Evolutionary conservation across 2,888 invertebrate species (phyloP).

Genomic region (Xanthia togata): DNA sequence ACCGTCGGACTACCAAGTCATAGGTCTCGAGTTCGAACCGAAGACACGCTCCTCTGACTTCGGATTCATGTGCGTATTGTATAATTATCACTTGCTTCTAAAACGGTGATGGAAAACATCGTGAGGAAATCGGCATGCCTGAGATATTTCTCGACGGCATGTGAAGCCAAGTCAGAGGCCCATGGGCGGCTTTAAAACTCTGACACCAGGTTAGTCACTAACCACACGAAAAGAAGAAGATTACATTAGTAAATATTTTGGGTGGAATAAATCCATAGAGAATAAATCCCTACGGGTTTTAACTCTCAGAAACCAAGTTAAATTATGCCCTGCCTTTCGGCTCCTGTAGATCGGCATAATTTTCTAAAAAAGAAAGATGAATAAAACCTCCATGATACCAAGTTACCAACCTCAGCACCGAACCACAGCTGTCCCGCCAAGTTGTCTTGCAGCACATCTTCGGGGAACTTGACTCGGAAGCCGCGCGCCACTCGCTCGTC

Average conservation of each 20-base stretch:
- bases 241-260: not conserved
- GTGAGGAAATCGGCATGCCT: too few species aligned
- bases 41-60: too few species aligned
- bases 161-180: too few species aligned
- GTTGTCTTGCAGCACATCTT: constrained; percentile 99
- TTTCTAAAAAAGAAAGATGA: not conserved
- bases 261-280: not conserved
- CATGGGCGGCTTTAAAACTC: too few species aligned
- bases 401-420: constrained; percentile 95
- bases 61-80: too few species aligned
- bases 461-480: constrained; percentile 99
- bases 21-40: too few species aligned
- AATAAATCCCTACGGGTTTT: not conserved
- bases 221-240: too few species aligned
- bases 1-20: too few species aligned
- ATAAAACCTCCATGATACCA: not conserved
- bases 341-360: not conserved
- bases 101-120: too few species aligned
- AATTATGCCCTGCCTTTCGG: not conserved
- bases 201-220: too few species aligned
- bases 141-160: too few species aligned
- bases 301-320: not conserved
- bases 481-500: constrained; percentile 97
- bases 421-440: constrained; percentile 99
- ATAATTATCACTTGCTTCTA: too few species aligned